phyloP scores from a whole-genome alignment of 2,888 invertebrate genomes.

The Amblyjoppa fuscipennis region DNA sequence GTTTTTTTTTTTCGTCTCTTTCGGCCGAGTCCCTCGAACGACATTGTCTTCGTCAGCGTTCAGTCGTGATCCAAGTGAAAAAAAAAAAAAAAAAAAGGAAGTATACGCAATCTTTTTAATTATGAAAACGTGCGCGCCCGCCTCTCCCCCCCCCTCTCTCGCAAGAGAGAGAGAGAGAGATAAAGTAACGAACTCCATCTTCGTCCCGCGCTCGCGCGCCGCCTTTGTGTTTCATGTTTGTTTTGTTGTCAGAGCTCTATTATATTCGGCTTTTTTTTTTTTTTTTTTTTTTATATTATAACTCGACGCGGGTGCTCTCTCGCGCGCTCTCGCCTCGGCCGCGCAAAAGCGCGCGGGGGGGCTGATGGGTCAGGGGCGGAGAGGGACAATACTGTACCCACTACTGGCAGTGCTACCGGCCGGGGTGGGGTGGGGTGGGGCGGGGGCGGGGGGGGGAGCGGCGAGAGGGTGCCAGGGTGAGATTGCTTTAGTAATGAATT shows the following conservation, averaged over 20 bases:
- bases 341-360: conserved; percentile 75
- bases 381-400: conserved; percentile 72
- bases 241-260: conserved; percentile 84
- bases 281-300: conserved; percentile 72
- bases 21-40: conserved; percentile 38
- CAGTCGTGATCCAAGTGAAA: conserved; percentile 39
- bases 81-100: conserved; percentile 64
- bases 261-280: conserved; percentile 79
- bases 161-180: background rate
- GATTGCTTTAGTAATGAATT: conserved; percentile 85
- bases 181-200: background rate
- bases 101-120: conserved; percentile 76
- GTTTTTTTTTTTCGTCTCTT: conserved; percentile 21
- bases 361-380: conserved; percentile 81
- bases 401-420: conserved; percentile 70
- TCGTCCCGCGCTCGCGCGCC: conserved; percentile 36
- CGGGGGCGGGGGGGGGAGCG: conserved; percentile 70
- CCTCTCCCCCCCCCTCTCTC: background rate
- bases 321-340: conserved; percentile 60
- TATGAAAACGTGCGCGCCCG: conserved; percentile 72
- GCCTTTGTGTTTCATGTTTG: conserved; percentile 85
- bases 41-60: conserved; percentile 52
- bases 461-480: conserved; percentile 80
- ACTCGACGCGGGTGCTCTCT: conserved; percentile 72
- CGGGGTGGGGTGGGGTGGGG: conserved; percentile 67